Conservation (phyloP, 2,888 invertebrate species). For the Drosophila robusta region DNA sequence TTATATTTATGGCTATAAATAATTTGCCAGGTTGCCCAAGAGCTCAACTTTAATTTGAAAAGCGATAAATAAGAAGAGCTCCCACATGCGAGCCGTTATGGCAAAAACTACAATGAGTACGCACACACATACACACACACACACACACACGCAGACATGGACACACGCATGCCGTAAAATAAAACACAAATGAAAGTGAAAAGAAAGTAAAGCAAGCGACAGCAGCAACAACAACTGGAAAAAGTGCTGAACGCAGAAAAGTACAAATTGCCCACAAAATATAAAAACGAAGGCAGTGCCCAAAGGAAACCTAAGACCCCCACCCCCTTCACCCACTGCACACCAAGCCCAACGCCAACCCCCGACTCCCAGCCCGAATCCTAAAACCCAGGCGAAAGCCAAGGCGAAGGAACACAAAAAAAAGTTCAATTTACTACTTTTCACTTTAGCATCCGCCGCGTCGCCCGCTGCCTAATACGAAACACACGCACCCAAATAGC, state of each 20-base stretch:
- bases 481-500: constrained; percentile 58
- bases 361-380: constrained; percentile 8
- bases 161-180: constrained; percentile 62
- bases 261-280: constrained; percentile 82
- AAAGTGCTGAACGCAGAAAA: constrained; percentile 81
- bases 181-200: constrained; percentile 77
- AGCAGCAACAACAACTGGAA: constrained; percentile 58
- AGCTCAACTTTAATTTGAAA: constrained; percentile 80
- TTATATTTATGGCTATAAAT: constrained; percentile 75
- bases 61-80: constrained; percentile 76
- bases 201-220: constrained; percentile 69
- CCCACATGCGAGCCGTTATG: constrained; percentile 34
- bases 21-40: constrained; percentile 55
- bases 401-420: constrained; percentile 40
- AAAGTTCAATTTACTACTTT: constrained; percentile 83
- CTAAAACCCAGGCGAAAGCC: constrained; percentile 39
- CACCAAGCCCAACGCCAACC: neutral
- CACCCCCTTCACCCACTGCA: neutral
- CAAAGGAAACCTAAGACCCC: constrained; percentile 31
- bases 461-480: constrained; percentile 48
- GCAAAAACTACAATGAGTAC: constrained; percentile 59
- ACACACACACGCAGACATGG: too few species aligned
- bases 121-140: constrained; percentile 21
- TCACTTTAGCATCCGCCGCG: constrained; percentile 76
- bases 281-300: constrained; percentile 57